These are phyloP conservation scores for Diorhabda sublineata DNA, from an alignment of 1,140 invertebrate genomes.

Conservation along the genomic window DNA sequence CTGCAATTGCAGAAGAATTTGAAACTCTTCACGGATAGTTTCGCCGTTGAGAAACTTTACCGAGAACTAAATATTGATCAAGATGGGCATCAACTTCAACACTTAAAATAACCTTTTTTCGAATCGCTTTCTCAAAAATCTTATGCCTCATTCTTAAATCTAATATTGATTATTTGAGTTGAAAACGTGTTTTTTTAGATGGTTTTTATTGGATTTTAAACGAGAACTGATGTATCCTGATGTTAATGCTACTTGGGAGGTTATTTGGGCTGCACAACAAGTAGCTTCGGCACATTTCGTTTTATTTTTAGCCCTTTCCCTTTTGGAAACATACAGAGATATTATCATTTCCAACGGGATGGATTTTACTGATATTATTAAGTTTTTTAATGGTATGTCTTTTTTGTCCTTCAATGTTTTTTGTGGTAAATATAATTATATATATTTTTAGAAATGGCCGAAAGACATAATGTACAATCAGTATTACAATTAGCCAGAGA, in stretches of 20 bases:
- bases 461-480: slow-evolving; percentile 79
- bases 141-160: neutral
- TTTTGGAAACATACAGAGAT: slow-evolving; percentile 89
- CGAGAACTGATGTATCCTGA: slow-evolving; percentile 87
- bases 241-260: slow-evolving; percentile 90
- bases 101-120: too few relatives aligned
- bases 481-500: slow-evolving; percentile 79
- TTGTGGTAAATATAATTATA: neutral
- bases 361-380: slow-evolving; percentile 97
- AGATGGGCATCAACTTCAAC: too few relatives aligned
- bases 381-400: slow-evolving; percentile 89
- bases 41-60: too few relatives aligned
- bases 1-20: too few relatives aligned
- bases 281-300: slow-evolving; percentile 86
- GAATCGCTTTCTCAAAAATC: too few relatives aligned
- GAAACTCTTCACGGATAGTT: too few relatives aligned
- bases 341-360: slow-evolving; percentile 92
- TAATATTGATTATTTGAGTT: neutral
- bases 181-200: slow-evolving; percentile 50
- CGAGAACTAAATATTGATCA: too few relatives aligned
- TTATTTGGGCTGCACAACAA: slow-evolving; percentile 90
- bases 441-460: slow-evolving; percentile 86
- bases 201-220: slow-evolving; percentile 74
- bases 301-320: slow-evolving; percentile 85
- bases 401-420: neutral